Conservation (phyloP, 2,113 vertebrate genomes). For the Phyllostomus hastatus region DNA sequence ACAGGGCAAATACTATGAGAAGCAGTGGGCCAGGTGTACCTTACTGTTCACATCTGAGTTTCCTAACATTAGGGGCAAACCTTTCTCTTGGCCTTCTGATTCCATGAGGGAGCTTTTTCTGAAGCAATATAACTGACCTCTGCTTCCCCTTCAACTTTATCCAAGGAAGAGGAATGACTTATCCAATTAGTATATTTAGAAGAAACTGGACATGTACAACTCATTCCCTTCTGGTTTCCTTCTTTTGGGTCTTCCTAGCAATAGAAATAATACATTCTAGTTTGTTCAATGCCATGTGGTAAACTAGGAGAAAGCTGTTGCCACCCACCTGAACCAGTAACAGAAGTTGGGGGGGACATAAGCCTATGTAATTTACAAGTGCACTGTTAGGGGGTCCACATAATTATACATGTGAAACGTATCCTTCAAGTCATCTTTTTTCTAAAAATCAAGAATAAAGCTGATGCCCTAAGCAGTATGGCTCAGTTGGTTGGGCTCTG, state of each 20-base stretch:
- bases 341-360: background rate
- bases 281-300: background rate
- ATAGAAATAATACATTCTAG: background rate
- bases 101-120: background rate
- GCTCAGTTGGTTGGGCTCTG: too few species aligned
- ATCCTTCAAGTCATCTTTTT: background rate
- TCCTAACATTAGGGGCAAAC: background rate
- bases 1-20: background rate
- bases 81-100: background rate
- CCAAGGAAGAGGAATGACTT: background rate
- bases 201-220: background rate
- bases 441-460: conserved; percentile 2
- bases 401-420: background rate
- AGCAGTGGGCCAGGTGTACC: background rate
- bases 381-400: background rate
- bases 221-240: background rate
- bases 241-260: background rate
- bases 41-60: background rate
- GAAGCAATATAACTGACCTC: background rate
- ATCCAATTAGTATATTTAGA: background rate
- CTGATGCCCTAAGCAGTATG: background rate
- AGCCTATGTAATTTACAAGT: background rate
- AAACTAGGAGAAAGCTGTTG: background rate
- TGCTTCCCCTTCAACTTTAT: background rate
- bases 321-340: background rate